Conservation (phyloP, 2,797 vertebrate species). For the Eulemur coronatus region DNA sequence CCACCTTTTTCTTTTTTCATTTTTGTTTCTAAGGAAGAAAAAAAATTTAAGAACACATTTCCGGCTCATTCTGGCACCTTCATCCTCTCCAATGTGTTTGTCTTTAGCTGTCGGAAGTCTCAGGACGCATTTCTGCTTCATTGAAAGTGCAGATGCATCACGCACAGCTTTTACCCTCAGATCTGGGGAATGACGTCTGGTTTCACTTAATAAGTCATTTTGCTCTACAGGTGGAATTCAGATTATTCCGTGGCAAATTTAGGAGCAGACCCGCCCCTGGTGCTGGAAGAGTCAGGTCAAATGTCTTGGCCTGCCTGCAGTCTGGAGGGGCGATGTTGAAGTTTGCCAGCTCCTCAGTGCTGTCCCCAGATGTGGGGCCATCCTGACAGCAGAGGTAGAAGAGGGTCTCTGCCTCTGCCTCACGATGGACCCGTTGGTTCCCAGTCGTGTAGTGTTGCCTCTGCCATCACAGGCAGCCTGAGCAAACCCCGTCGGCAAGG, state of each 20-base stretch:
- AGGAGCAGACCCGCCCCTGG: constrained; percentile 43
- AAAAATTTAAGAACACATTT: constrained; percentile 62
- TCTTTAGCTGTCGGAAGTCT: constrained; percentile 75
- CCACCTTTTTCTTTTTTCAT: background rate
- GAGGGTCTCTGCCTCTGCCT: background rate
- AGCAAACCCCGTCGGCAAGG: background rate
- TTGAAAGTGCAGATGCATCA: constrained; percentile 64
- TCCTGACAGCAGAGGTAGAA: background rate
- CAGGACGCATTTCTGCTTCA: constrained; percentile 60
- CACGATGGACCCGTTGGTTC: background rate
- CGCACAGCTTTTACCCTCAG: constrained; percentile 47
- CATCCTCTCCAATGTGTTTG: constrained; percentile 62
- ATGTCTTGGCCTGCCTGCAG: background rate
- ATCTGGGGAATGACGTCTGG: constrained; percentile 53
- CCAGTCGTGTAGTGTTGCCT: fast-evolving
- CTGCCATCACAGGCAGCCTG: background rate
- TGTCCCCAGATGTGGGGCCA: background rate
- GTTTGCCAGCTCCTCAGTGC: background rate
- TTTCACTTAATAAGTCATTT: constrained; percentile 77
- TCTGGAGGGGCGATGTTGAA: background rate
- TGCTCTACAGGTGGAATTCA: constrained; percentile 74
- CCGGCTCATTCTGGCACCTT: constrained; percentile 65
- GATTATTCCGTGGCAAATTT: constrained; percentile 49
- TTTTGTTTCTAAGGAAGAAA: constrained; percentile 4
- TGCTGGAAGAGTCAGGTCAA: constrained; percentile 51